Percentiles rank a stretch among this genome's conserved stretches.
Conservation (phyloP, 2,113 vertebrate genomes). For the Planiliza haematocheilus region DNA sequence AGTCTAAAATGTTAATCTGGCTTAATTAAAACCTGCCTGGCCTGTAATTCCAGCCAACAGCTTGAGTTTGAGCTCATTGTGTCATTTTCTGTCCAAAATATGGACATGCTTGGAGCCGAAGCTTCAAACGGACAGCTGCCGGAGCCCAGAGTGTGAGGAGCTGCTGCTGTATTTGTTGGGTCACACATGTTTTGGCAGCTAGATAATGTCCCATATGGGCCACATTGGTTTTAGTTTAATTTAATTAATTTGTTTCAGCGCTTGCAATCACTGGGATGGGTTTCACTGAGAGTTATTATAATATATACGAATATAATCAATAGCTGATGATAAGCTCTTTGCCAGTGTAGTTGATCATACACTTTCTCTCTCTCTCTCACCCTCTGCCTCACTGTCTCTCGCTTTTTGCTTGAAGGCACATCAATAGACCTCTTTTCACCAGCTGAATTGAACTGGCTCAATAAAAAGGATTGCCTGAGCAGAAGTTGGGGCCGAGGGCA, state of each 20-base stretch:
- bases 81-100: conserved; percentile 45
- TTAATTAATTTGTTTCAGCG: conserved; percentile 50
- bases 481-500: conserved; percentile 31
- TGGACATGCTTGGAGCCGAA: conserved; percentile 36
- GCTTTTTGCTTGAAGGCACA: conserved; percentile 40
- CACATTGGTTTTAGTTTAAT: conserved; percentile 45
- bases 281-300: neutral
- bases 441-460: conserved; percentile 47
- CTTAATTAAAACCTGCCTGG: conserved; percentile 32
- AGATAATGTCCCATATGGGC: conserved; percentile 44
- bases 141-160: conserved; percentile 28
- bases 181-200: conserved; percentile 19
- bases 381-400: neutral
- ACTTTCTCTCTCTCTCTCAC: neutral
- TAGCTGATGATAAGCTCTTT: conserved; percentile 20
- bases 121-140: conserved; percentile 48
- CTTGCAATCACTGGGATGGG: conserved; percentile 17
- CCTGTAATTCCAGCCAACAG: conserved; percentile 41
- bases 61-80: conserved; percentile 54
- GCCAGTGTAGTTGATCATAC: conserved; percentile 3
- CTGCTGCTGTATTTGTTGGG: conserved; percentile 25
- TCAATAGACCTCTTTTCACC: conserved; percentile 37
- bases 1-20: conserved; percentile 45
- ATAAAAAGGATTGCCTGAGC: conserved; percentile 59
- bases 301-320: conserved; percentile 22